Evolutionary conservation across 2,113 vertebrate genomes (phyloP), one percentile per base, ranked within the genome.

Genomic region (Montifringilla adamsi): DNA sequence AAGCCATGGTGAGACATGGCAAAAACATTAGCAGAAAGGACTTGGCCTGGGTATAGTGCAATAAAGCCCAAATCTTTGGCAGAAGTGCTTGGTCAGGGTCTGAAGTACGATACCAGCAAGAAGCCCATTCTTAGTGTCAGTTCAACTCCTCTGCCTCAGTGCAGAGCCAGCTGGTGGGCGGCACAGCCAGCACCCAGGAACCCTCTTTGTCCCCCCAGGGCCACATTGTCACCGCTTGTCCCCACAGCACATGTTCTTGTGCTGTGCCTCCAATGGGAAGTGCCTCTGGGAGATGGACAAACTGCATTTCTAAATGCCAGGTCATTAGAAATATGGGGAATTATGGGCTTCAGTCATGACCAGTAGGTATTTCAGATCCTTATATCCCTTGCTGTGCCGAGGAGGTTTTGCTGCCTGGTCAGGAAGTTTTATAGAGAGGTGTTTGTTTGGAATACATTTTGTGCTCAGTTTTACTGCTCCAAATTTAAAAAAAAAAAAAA

Each of bases 1-100:
- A 97, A 97, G 98, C 97, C 97, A 98, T 98, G 98, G 97, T 96
- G 96, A 97, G 95, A 96, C 98, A 98, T 97, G 98, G 98, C 98
- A 93, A 97, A 97, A 97, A 87, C 90, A 87, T 93, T 94, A 94
- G 94, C 84, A 97, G 97, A 98, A 98, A 98, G 98, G 98, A 98
- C 99, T 99, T 99, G 98, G 98, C 98, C 98, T 98, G 98, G 97
- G 89, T 94, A 86, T 62, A 88, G 84, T 49, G 59, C 88, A 94
- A 84, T 94, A 87, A 87, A 88, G 96, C 83, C 94, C 73, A 84
- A 92, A 95, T 95, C 68, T 90, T 84, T 89, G 46, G 86, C 92
- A 84, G 66, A 79, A 95, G 83, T 96, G 95, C 94, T 96, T 69
- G 91, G 70, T 94, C 94, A 97, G 92, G 92, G 94, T 97, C 95